A percentile compares a stretch with the other conserved stretches of the same genome.
Conservation (phyloP, 2,888 invertebrate genomes). For the Drosophila putrida region DNA sequence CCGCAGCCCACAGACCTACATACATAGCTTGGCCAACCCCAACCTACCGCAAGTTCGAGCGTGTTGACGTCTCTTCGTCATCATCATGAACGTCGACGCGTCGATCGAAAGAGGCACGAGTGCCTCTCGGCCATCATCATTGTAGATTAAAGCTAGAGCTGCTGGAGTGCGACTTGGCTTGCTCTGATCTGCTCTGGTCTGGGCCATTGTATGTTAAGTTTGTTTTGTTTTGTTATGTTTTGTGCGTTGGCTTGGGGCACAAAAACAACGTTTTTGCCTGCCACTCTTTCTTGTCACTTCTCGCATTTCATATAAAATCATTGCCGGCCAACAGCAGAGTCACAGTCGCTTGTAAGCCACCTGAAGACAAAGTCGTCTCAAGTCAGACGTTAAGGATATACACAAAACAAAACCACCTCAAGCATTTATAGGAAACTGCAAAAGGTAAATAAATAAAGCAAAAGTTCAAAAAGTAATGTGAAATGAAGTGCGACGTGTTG, state of each 20-base stretch:
- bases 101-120: slow-evolving; percentile 42
- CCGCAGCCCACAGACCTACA: slow-evolving; percentile 66
- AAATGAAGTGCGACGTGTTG: slow-evolving; percentile 70
- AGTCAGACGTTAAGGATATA: slow-evolving; percentile 63
- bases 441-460: slow-evolving; percentile 70
- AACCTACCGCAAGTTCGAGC: slow-evolving; percentile 76
- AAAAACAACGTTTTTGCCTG: slow-evolving; percentile 47
- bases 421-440: slow-evolving; percentile 72
- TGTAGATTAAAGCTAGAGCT: slow-evolving; percentile 47
- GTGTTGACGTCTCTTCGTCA: slow-evolving; percentile 57
- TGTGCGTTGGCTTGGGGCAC: slow-evolving; percentile 41
- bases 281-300: slow-evolving; percentile 65
- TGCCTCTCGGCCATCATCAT: slow-evolving; percentile 57
- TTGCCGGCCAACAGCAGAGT: slow-evolving; percentile 65
- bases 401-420: slow-evolving; percentile 37
- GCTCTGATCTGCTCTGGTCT: slow-evolving; percentile 31
- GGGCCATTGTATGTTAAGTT: slow-evolving; percentile 49
- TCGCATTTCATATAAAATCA: slow-evolving; percentile 82
- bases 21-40: slow-evolving; percentile 46
- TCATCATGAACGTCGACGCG: slow-evolving; percentile 34
- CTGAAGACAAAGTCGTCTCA: slow-evolving; percentile 59
- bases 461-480: slow-evolving; percentile 57
- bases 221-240: slow-evolving; percentile 39
- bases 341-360: slow-evolving; percentile 78
- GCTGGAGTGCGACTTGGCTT: slow-evolving; percentile 27